A percentile compares a stretch with the other conserved stretches of the same genome.
These are phyloP conservation scores for Radopholus similis DNA, from an alignment of 1,140 invertebrate species.

Conservation along the genomic window DNA sequence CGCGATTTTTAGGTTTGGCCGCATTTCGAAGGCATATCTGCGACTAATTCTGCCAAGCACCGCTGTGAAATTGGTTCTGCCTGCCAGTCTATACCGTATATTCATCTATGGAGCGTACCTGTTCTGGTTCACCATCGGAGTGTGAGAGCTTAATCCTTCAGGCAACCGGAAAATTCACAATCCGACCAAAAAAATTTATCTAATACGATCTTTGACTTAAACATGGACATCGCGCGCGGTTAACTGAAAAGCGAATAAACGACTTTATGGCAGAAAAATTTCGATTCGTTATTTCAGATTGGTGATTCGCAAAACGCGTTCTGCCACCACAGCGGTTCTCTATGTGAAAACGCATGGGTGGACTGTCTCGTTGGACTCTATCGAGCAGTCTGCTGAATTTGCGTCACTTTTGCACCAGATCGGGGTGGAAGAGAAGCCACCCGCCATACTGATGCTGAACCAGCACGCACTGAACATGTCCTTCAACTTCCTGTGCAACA, in stretches of 20 bases:
- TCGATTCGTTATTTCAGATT: conserved; percentile 12
- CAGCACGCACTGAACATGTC: conserved; percentile 60
- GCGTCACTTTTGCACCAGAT: conserved; percentile 41
- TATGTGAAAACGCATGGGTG: conserved; percentile 49
- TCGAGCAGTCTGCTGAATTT: conserved; percentile 50
- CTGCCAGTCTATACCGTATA: not conserved
- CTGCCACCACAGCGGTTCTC: conserved; percentile 46
- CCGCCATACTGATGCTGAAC: conserved; percentile 53
- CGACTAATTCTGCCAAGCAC: conserved; percentile 9
- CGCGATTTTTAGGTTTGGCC: conserved; percentile 7
- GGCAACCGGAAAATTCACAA: not conserved
- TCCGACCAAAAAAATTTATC: not conserved
- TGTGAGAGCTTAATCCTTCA: not conserved
- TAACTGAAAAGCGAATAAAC: not conserved
- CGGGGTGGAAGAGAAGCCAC: conserved; percentile 49
- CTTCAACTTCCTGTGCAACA: conserved; percentile 59
- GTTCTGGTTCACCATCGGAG: conserved; percentile 16
- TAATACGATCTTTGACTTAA: not conserved
- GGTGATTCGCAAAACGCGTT: conserved; percentile 49
- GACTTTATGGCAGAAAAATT: not conserved
- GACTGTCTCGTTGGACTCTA: conserved; percentile 43
- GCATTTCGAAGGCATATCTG: not conserved
- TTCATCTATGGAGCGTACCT: conserved; percentile 4
- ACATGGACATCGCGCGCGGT: not conserved
- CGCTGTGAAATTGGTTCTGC: conserved; percentile 1